Percentiles rank a stretch among this genome's conserved stretches.
phyloP scores from a whole-genome alignment of 2,113 vertebrate species.

The Sceloporus tristichus region DNA sequence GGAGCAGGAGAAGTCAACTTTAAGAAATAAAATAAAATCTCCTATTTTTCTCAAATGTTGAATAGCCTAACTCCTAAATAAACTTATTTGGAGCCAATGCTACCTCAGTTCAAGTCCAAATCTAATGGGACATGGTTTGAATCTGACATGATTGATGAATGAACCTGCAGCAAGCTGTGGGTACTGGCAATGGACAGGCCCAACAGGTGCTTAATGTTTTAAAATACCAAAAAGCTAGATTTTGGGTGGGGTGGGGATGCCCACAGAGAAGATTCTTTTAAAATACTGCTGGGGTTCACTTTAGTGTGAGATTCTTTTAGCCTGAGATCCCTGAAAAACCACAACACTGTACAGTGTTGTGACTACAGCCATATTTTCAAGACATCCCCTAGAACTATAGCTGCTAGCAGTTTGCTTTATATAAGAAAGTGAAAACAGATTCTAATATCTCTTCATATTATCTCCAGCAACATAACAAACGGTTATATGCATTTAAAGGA shows the following conservation, averaged over 20 bases:
- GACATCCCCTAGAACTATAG: neutral
- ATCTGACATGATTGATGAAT: neutral
- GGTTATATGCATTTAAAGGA: neutral
- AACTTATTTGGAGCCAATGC: neutral
- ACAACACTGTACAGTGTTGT: neutral
- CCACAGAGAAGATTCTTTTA: neutral
- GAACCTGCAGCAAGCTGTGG: neutral
- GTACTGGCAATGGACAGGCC: neutral
- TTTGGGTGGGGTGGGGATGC: neutral
- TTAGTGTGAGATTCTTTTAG: neutral
- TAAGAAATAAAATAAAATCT: neutral
- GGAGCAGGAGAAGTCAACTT: neutral
- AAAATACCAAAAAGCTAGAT: neutral
- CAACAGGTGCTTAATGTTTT: neutral
- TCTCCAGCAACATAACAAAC: slow-evolving; percentile 9
- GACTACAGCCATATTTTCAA: neutral
- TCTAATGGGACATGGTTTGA: neutral
- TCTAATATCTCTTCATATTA: slow-evolving; percentile 14
- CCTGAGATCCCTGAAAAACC: neutral
- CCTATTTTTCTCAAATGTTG: neutral
- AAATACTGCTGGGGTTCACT: neutral
- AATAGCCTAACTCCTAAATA: neutral
- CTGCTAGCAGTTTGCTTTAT: slow-evolving; percentile 9
- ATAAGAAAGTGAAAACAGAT: slow-evolving; percentile 21
- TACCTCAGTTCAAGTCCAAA: neutral